phyloP scores from a whole-genome alignment of 1,140 invertebrate species.

The Leptinotarsa defecta region DNA sequence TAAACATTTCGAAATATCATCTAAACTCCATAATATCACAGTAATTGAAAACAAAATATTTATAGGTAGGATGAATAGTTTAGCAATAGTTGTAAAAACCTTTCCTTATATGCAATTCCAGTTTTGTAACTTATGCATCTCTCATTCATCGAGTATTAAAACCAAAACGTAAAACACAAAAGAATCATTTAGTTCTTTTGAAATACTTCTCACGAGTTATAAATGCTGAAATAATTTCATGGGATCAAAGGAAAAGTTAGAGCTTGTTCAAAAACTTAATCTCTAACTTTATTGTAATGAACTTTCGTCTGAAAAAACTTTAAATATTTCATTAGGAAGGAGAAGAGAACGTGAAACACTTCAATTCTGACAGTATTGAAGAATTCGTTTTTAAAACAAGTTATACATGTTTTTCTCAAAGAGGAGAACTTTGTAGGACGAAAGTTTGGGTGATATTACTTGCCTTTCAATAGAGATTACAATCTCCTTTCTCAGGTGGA shows the following conservation, averaged over 20 bases:
- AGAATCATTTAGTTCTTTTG: neutral
- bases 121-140: too few relatives aligned
- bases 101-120: too few relatives aligned
- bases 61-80: too few relatives aligned
- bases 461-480: too few relatives aligned
- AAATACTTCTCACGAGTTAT: neutral
- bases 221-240: neutral
- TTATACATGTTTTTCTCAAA: neutral
- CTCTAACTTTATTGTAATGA: constrained; percentile 1
- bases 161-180: too few relatives aligned
- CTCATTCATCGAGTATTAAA: too few relatives aligned
- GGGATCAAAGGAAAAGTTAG: neutral
- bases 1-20: too few relatives aligned
- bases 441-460: too few relatives aligned
- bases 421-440: neutral
- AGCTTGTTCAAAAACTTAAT: constrained; percentile 1
- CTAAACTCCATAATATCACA: too few relatives aligned
- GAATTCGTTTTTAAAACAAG: neutral
- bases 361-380: neutral
- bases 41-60: too few relatives aligned
- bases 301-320: neutral
- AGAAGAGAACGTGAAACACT: neutral
- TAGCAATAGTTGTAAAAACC: too few relatives aligned
- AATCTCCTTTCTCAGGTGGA: too few relatives aligned
- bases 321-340: neutral